Conservation (phyloP, 2,888 invertebrate species). For the Eupithecia dodoneata region DNA sequence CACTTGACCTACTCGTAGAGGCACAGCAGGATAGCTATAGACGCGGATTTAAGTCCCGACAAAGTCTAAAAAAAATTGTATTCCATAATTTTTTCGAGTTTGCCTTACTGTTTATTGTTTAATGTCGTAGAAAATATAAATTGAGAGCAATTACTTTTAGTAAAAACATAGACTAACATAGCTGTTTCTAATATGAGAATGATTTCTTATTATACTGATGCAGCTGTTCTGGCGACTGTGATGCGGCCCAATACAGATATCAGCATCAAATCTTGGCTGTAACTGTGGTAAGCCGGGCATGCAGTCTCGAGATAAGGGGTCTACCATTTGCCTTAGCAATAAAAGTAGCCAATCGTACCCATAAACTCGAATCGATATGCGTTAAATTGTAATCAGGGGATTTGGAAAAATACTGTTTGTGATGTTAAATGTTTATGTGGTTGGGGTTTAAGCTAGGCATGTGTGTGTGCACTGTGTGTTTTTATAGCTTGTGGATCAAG, state of each 20-base stretch:
- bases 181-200: not conserved
- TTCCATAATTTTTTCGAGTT: no score
- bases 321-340: constrained; percentile 56
- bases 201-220: not conserved
- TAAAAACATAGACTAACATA: not conserved
- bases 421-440: not conserved
- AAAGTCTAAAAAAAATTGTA: no score
- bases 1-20: no score
- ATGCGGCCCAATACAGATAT: constrained; percentile 42
- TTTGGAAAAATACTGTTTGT: constrained; percentile 3
- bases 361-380: constrained; percentile 66
- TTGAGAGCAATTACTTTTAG: no score
- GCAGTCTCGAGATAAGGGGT: constrained; percentile 60
- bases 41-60: no score
- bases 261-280: constrained; percentile 46
- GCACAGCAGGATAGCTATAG: no score
- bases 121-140: no score
- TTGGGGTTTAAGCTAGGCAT: not conserved
- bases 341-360: constrained; percentile 65
- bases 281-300: constrained; percentile 52
- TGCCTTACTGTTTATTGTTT: no score
- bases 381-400: constrained; percentile 46
- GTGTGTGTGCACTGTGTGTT: not conserved
- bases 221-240: constrained; percentile 27
- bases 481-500: not conserved